Evolutionary conservation across 2,113 vertebrate genomes (phyloP), one percentile per base, ranked within the genome.

Genomic region (Lipophrys pholis): DNA sequence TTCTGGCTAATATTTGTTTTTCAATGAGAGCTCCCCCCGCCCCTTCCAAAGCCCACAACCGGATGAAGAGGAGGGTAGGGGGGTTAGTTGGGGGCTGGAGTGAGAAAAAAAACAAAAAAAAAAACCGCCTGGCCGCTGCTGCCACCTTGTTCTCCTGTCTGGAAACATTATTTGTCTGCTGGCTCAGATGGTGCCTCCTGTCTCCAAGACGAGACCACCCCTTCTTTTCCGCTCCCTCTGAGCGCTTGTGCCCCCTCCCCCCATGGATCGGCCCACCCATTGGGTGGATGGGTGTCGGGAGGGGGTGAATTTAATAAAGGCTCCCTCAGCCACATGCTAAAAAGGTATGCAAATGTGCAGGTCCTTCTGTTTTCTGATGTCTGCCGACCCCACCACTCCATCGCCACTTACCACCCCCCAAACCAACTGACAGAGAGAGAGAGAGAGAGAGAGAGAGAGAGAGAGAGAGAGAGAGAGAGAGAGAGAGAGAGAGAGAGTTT

Each of bases 261-360:
- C 69, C 45, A n/a, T 11, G 21, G 79, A 58, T 67, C 58, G 67
- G 56, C 54, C 78, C 78, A 90, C 85, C 86, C 72, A 88, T 67
- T 6, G 11, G 43, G 14, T 11, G 43, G 12, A 9, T 43, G 8
- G 42, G 21, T 30, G 21, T 30, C 21, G 21, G 21, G 6, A 56
- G 85, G 77, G 82, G 86, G 74, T 84, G 80, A 82, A 84, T 91
- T 89, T 84, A 87, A 89, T 89, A 91, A 90, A 90, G 74, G 78
- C 86, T 87, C 87, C 82, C 80, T 87, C 87, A 79, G 80, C 83
- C 91, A 90, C 87, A 87, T 80, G 86, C 90, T 93, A 88, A 91
- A 92, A 91, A 88, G 85, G 82, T 86, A 89, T 87, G 88, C 89
- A 90, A 91, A 92, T 89, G 86, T 74, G 71, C 83, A 77, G 82